A percentile compares a stretch with the other conserved stretches of the same genome.
phyloP scores from a whole-genome alignment of 2,797 vertebrate genomes.

The Pantherophis vulpinus region DNA sequence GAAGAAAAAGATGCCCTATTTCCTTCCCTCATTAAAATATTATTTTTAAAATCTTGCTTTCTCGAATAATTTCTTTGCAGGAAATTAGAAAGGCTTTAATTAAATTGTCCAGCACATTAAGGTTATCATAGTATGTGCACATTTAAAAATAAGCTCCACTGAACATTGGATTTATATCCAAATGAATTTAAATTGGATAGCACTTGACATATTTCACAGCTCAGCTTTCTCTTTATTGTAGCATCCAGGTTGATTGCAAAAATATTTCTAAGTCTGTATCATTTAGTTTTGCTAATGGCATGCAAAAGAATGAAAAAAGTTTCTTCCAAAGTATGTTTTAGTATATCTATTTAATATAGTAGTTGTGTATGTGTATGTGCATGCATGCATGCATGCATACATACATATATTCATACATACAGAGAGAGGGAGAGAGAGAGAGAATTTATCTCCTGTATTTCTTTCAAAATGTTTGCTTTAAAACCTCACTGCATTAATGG shows the following conservation, averaged over 20 bases:
- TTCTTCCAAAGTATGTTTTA: neutral
- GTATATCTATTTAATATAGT: too few relatives aligned
- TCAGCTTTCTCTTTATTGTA: neutral
- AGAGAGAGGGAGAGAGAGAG: too few relatives aligned
- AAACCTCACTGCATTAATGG: neutral
- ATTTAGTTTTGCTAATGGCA: neutral
- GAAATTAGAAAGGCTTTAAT: neutral
- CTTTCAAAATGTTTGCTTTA: slow-evolving; percentile 22
- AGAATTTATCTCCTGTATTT: slow-evolving; percentile 22
- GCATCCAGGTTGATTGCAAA: neutral
- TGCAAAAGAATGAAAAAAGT: neutral
- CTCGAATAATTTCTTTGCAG: neutral
- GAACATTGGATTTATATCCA: neutral
- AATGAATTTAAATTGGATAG: neutral
- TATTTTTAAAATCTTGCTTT: neutral
- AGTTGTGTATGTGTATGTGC: too few relatives aligned
- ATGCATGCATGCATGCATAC: too few relatives aligned
- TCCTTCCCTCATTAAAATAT: neutral
- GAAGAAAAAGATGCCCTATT: neutral
- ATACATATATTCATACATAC: too few relatives aligned
- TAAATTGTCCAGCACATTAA: neutral
- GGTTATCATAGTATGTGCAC: neutral
- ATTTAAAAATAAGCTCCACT: neutral
- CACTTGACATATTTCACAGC: neutral
- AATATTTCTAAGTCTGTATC: neutral